A percentile compares a stretch with the other conserved stretches of the same genome.
Evolutionary conservation across 2,113 vertebrate species (phyloP).

Genomic region (Pelecanoides urinatrix): DNA sequence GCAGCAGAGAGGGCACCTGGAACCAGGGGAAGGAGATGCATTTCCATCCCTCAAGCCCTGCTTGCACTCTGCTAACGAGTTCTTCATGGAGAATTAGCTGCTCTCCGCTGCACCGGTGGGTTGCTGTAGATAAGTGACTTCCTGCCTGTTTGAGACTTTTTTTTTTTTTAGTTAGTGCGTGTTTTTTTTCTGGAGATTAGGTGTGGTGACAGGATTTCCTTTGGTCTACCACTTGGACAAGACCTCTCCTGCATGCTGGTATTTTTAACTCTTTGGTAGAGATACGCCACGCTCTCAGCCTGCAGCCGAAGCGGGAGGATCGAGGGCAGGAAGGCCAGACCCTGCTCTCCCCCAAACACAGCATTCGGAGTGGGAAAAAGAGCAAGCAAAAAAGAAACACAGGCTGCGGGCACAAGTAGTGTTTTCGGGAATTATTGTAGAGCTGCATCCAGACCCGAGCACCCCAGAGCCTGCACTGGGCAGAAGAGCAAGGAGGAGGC

Average conservation of each 20-base stretch:
- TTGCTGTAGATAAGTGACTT: background rate
- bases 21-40: background rate
- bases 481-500: background rate
- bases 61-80: background rate
- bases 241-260: background rate
- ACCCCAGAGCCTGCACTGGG: background rate
- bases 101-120: background rate
- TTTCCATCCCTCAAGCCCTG: background rate
- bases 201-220: conserved; percentile 65
- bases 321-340: fast-evolving
- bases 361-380: fast-evolving
- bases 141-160: background rate
- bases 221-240: conserved; percentile 46
- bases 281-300: fast-evolving
- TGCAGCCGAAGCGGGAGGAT: background rate
- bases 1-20: background rate
- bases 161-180: background rate
- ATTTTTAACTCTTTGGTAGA: conserved; percentile 19
- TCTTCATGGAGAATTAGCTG: background rate
- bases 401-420: background rate
- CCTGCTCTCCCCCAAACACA: background rate
- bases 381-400: background rate
- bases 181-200: conserved; percentile 13
- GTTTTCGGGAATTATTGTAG: background rate
- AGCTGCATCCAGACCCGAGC: fast-evolving